Evolutionary conservation across 2,113 vertebrate species (phyloP).

Genomic region (Recurvirostra avosetta): DNA sequence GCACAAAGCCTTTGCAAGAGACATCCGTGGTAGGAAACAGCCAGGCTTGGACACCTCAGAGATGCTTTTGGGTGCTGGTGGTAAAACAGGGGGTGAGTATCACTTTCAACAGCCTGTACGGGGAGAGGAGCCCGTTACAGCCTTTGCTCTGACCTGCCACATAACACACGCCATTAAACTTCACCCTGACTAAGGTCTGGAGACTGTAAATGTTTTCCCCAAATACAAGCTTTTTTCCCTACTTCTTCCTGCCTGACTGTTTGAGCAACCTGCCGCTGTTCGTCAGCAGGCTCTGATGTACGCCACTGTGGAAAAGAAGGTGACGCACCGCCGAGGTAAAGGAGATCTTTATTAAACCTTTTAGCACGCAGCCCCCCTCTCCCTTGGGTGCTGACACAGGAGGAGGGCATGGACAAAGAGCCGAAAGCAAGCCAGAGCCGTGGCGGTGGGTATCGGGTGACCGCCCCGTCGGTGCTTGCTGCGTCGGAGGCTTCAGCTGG

Average conservation of each 20-base stretch:
- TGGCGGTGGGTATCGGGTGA: background rate
- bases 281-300: background rate
- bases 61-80: background rate
- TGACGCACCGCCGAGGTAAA: rapidly evolving
- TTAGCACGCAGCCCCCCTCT: background rate
- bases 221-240: background rate
- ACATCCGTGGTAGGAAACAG: background rate
- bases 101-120: rapidly evolving
- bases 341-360: background rate
- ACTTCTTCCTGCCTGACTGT: background rate
- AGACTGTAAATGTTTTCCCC: background rate
- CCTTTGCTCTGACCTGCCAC: background rate
- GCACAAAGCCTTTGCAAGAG: background rate
- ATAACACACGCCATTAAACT: background rate
- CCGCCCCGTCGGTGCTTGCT: rapidly evolving
- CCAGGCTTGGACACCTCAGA: background rate
- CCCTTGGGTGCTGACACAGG: background rate
- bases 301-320: background rate
- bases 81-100: background rate
- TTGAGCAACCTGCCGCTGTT: background rate
- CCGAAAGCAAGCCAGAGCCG: background rate
- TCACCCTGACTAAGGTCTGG: background rate
- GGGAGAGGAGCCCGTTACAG: background rate
- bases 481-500: background rate
- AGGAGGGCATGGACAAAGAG: background rate